Evolutionary conservation across 2,888 invertebrate species (phyloP), one percentile per base, ranked within the genome.

Genomic region (Mythimna pallens): DNA sequence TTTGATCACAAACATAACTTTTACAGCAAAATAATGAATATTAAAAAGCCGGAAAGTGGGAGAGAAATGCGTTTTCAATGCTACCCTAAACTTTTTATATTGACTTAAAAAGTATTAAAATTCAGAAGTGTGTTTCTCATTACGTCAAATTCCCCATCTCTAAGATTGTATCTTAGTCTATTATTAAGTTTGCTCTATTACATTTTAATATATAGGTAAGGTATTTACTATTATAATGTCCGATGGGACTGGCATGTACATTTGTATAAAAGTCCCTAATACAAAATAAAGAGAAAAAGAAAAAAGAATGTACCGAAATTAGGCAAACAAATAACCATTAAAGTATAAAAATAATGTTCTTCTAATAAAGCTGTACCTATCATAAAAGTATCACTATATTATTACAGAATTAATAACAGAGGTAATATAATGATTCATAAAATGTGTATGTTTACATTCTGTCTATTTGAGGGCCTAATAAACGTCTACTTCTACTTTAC

Each of bases 321-420:
- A 66, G 30, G 22, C 20, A 25, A 30, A 52, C 25, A 12, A 81
- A 76, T 65, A 84, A 80, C 75, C 52, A 62, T 80, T 76, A 84
- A 70, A 81, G 30, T 62, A 70, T 70, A 67, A 70, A 62, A 69
- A 71, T 77, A 65, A 69, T 64, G 73, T 66, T 40, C 50, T 22
- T 40, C 64, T 65, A 64, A 70, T 79, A 78, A 70, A 73, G 61
- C 67, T n/a, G n/a, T n/a, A n/a, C 22, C 59, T 54, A 5, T 10
- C 40, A 47, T 78, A 61, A 84, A 81, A 65, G 8, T 30, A 65
- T 47, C 61, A 75, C 63, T 65, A 57, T 22, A 9, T 47, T 65
- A 50, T 73, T 36, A 61, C 47, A 62, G 34, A 50, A 68, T 82
- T 71, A 74, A 81, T 82, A 81, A 82, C 43, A 72, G 2, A 17